Evolutionary conservation across 2,797 vertebrate species (phyloP).

Genomic region (Myotis myotis): DNA sequence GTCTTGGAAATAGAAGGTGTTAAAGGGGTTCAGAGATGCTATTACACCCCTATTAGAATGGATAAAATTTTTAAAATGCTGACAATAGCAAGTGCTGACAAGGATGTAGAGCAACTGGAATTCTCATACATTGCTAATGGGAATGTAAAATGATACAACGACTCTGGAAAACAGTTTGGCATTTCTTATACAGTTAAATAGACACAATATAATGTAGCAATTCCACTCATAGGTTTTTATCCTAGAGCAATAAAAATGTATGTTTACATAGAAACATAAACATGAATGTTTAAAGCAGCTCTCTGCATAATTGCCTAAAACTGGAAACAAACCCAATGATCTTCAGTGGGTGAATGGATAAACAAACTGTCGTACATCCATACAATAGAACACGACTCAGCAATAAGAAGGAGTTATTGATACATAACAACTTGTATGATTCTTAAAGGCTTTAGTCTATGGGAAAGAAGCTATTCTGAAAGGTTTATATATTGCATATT

Average conservation of each 20-base stretch:
- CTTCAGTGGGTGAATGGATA: neutral
- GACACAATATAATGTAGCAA: neutral
- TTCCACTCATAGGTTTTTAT: neutral
- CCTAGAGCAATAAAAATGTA: neutral
- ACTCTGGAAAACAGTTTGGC: neutral
- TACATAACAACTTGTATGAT: neutral
- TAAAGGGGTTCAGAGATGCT: neutral
- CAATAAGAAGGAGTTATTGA: neutral
- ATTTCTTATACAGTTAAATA: neutral
- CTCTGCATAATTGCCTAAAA: neutral
- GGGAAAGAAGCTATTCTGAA: neutral
- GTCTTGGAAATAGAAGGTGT: neutral
- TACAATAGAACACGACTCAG: neutral
- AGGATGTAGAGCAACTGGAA: neutral
- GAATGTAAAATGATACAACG: neutral
- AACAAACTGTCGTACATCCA: neutral
- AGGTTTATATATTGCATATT: neutral
- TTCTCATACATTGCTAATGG: neutral
- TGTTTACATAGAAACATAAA: neutral
- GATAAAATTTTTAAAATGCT: neutral
- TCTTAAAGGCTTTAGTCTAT: neutral
- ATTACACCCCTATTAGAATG: neutral
- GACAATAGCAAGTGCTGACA: neutral
- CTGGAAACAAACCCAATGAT: neutral
- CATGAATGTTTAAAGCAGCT: neutral